Evolutionary conservation across 2,888 invertebrate species (phyloP).

Genomic region (Dioctria rufipes): DNA sequence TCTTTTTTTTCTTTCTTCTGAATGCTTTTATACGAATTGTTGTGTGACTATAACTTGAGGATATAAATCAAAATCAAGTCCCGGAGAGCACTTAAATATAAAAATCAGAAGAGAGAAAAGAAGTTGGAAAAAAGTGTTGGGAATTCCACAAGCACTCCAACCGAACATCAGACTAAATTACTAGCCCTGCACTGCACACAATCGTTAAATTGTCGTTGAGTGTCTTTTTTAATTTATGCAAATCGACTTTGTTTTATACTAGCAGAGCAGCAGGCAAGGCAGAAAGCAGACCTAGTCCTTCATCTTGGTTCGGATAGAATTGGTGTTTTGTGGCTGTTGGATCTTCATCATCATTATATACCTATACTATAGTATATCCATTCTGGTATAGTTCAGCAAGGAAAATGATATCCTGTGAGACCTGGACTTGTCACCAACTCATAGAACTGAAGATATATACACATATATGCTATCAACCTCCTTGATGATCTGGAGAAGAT

Average conservation of each 20-base stretch:
- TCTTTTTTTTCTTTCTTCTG: background rate
- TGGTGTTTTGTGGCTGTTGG: conserved; percentile 24
- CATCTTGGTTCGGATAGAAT: background rate
- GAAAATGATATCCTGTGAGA: conserved; percentile 18
- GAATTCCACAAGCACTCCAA: conserved; percentile 5
- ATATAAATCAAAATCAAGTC: conserved; percentile 47
- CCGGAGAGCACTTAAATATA: background rate
- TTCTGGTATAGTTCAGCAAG: background rate
- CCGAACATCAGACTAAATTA: conserved; percentile 31
- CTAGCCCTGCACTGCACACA: conserved; percentile 34
- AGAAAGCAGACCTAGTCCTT: background rate
- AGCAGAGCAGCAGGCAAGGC: background rate
- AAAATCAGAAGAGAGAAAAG: conserved; percentile 11
- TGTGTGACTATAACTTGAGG: background rate
- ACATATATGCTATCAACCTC: background rate
- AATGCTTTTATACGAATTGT: background rate
- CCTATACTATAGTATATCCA: background rate
- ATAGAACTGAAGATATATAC: background rate
- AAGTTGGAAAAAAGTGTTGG: background rate
- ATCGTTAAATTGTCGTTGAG: conserved; percentile 55
- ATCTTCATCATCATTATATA: conserved; percentile 11
- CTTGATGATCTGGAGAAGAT: conserved; percentile 17
- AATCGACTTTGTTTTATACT: conserved; percentile 56
- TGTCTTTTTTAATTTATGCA: conserved; percentile 54
- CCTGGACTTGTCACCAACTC: conserved; percentile 22